Evolutionary conservation across 2,888 invertebrate genomes (phyloP), one percentile per base, ranked within the genome.

Genomic region (Mayetiola destructor): DNA sequence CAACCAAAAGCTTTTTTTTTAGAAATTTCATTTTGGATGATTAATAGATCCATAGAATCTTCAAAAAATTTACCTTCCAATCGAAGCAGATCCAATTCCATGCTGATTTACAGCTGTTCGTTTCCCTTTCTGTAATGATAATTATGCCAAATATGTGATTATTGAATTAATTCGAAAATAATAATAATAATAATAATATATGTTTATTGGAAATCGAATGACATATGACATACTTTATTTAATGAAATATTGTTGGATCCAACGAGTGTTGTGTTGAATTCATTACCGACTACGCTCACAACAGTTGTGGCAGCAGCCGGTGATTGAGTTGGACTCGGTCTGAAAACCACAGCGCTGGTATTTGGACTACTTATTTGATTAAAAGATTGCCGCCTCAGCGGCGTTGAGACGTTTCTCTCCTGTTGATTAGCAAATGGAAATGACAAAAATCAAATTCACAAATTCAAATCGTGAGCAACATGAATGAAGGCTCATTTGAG

Each of bases 321-420:
- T 60, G 73, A 73, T 64, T 73, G 73, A 57, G 73, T 72, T 59
- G 73, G 73, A 65, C 73, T 73, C 62, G 73, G 73, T 60, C 72
- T 70, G 62, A 70, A 73, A 57, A 72, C 70, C 63, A 72, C 70
- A 59, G 71, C 71, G 53, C 73, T 71, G 60, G 73, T 72, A 64
- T 71, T 73, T 58, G 73, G 72, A 64, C 73, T 73, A 67, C 69
- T 72, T 60, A 71, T 69, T 62, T 73, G 73, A 63, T 72, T 70
- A 60, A 73, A 67, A 60, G 73, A 73, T 64, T 70, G 71, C 63
- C 73, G 68, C 64, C 73, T 69, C 66, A 71, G 69, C 66, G 73
- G 72, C 69, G 73, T 72, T 67, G 69, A 70, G 66, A 72, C 68
- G 70, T 73, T 73, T 64, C 73, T 71, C 63, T 73, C 73, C 71